These are phyloP conservation scores for Plemyria rubiginata DNA, from an alignment of 2,888 invertebrate genomes.

Conservation along the genomic window DNA sequence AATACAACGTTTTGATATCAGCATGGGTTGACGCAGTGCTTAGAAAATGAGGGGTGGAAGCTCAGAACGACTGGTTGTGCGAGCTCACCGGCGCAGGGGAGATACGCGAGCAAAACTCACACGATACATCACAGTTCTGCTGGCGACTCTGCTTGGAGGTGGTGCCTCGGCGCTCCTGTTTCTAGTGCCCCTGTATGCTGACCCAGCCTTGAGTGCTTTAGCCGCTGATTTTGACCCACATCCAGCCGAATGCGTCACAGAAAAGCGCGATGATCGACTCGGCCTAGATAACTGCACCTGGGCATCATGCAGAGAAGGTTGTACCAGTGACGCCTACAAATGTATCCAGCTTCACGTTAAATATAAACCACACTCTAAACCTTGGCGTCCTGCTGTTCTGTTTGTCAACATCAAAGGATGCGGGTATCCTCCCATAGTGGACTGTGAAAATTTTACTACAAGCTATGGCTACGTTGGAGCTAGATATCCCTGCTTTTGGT, in stretches of 20 bases:
- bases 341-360: conserved; percentile 88
- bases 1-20: conserved; percentile 53
- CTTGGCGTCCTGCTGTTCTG: conserved; percentile 86
- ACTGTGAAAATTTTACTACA: conserved; percentile 90
- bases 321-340: conserved; percentile 90
- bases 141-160: conserved; percentile 75
- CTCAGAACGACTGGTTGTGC: conserved; percentile 75
- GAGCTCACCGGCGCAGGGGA: conserved; percentile 69
- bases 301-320: conserved; percentile 92
- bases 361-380: conserved; percentile 79
- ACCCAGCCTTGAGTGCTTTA: conserved; percentile 84
- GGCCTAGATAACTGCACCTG: conserved; percentile 92
- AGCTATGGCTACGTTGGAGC: conserved; percentile 89
- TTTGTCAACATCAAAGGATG: conserved; percentile 93
- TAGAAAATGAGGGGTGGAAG: conserved; percentile 79
- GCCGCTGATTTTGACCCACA: conserved; percentile 90
- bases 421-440: conserved; percentile 91
- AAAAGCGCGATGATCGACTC: conserved; percentile 88
- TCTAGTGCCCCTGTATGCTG: conserved; percentile 80
- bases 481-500: conserved; percentile 88
- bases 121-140: conserved; percentile 73
- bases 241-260: conserved; percentile 90
- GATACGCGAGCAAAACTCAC: conserved; percentile 75
- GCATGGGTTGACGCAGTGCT: conserved; percentile 79
- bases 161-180: conserved; percentile 79